Percentiles rank a stretch among this genome's conserved stretches.
Evolutionary conservation across 30 jellyfish, hydroid and myxozoan genomes (phyloP).

Genomic region (Catostylus mosaicus): DNA sequence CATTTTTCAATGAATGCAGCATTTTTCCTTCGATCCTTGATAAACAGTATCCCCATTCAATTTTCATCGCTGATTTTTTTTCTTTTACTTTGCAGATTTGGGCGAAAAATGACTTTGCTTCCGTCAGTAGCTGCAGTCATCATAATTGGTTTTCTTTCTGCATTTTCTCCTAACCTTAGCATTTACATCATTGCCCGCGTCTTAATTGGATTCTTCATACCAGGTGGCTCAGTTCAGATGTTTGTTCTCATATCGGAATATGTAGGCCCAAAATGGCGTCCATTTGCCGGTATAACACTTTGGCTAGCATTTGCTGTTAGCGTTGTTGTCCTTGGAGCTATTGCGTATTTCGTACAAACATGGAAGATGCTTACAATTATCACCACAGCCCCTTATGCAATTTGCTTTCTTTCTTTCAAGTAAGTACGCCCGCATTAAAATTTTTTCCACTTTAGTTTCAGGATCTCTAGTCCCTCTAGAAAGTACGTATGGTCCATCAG

Average conservation of each 20-base stretch:
- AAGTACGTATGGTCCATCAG: no score
- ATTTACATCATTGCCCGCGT: conserved; percentile 48
- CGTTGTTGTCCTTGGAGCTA: conserved; percentile 78
- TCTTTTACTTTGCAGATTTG: conserved; percentile 54
- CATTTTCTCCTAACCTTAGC: conserved; percentile 77
- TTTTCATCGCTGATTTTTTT: background rate
- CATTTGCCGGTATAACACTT: conserved; percentile 78
- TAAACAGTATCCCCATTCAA: background rate
- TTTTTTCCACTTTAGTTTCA: no score
- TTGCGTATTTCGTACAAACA: conserved; percentile 76
- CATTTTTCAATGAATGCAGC: no score
- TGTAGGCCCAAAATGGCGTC: conserved; percentile 89
- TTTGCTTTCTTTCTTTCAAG: conserved; percentile 64
- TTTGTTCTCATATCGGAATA: conserved; percentile 72
- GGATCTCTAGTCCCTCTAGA: no score
- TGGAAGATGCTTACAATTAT: conserved; percentile 81
- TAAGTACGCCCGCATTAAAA: no score
- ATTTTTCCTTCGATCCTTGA: no score
- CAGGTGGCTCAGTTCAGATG: conserved; percentile 76
- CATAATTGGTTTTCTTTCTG: conserved; percentile 47
- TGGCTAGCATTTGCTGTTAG: conserved; percentile 71
- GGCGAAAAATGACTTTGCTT: conserved; percentile 68
- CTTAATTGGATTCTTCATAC: conserved; percentile 80
- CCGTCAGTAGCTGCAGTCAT: conserved; percentile 57
- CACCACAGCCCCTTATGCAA: conserved; percentile 77